Conservation (phyloP, 2,113 vertebrate species). For the Helogale parvula region DNA sequence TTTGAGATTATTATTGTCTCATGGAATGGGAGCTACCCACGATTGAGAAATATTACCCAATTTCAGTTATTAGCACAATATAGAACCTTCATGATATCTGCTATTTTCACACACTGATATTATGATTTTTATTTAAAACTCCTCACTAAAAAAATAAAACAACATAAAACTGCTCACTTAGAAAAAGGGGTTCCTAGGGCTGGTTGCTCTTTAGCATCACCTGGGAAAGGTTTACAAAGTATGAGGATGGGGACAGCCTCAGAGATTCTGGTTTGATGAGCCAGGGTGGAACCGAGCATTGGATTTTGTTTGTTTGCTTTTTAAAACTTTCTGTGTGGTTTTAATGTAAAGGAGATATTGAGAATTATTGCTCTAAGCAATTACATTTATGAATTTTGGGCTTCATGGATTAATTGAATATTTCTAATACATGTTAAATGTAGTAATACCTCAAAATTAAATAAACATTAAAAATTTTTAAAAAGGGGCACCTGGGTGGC, state of each 20-base stretch:
- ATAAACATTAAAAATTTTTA: too few species aligned
- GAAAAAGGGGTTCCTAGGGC: not conserved
- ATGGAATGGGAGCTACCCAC: not conserved
- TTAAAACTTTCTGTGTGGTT: not conserved
- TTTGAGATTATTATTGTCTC: not conserved
- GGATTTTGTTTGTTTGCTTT: not conserved
- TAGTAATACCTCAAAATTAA: not conserved
- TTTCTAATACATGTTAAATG: not conserved
- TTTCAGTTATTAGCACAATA: not conserved
- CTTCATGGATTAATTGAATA: not conserved
- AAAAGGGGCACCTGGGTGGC: too few species aligned
- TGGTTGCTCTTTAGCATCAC: not conserved
- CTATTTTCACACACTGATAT: not conserved
- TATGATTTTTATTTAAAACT: not conserved
- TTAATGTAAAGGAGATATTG: not conserved
- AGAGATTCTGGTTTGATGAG: not conserved
- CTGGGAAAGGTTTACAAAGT: not conserved
- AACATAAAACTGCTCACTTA: not conserved
- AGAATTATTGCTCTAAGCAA: not conserved
- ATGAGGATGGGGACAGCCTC: not conserved
- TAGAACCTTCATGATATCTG: not conserved
- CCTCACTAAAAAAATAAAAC: not conserved
- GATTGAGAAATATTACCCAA: not conserved
- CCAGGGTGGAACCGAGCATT: not conserved
- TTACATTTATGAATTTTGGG: not conserved